A percentile compares a stretch with the other conserved stretches of the same genome.
Evolutionary conservation across 2,797 vertebrate genomes (phyloP).

Genomic region (Lateolabrax maculatus): DNA sequence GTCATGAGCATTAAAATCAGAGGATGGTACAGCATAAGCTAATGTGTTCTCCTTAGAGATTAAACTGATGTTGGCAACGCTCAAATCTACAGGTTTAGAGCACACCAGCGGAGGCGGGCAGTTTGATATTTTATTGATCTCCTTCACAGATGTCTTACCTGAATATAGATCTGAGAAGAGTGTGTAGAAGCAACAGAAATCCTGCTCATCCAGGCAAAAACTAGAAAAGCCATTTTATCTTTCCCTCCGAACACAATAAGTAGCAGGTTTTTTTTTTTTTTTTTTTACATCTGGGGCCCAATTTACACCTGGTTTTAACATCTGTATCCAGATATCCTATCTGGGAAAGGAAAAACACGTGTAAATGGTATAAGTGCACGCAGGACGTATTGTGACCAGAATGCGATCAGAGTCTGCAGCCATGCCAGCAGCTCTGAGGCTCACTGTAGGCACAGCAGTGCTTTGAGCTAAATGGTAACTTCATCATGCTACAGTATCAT

Average conservation of each 20-base stretch:
- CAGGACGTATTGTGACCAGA: no score
- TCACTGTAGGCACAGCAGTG: not conserved
- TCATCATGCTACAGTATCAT: no score
- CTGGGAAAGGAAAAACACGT: not conserved
- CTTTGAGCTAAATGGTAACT: no score
- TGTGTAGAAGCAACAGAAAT: not conserved
- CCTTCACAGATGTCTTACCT: not conserved
- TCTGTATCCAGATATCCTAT: no score
- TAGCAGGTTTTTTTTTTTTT: no score
- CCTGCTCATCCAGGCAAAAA: not conserved
- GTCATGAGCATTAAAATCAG: constrained; percentile 18
- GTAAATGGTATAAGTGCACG: not conserved
- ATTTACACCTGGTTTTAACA: not conserved
- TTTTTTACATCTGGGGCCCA: no score
- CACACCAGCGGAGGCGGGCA: not conserved
- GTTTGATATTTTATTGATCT: not conserved
- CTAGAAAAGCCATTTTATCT: not conserved
- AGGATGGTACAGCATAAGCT: not conserved
- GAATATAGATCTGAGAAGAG: constrained; percentile 2
- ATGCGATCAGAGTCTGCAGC: not conserved
- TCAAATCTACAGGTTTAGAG: constrained; percentile 28
- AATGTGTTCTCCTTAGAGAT: not conserved
- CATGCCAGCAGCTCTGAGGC: no score
- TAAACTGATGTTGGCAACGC: not conserved
- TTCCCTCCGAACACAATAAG: not conserved